Evolutionary conservation across 1,140 invertebrate species (phyloP).

Genomic region (Bombus affinis): DNA sequence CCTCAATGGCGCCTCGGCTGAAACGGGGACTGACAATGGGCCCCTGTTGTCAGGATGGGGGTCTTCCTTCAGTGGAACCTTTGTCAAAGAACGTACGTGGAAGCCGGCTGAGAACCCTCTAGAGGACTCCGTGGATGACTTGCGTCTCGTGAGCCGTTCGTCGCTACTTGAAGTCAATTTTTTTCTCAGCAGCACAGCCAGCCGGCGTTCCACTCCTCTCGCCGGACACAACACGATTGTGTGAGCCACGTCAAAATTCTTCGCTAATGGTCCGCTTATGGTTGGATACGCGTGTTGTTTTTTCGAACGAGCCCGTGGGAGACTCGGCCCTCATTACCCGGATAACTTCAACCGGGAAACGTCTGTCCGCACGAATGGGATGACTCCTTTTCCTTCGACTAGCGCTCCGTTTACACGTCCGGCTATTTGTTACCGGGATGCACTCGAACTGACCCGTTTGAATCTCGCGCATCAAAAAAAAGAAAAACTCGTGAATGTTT

Average conservation of each 20-base stretch:
- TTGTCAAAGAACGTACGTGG: slow-evolving; percentile 69
- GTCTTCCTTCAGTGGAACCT: slow-evolving; percentile 72
- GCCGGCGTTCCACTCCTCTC: slow-evolving; percentile 53
- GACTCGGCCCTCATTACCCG: slow-evolving; percentile 49
- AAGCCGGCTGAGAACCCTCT: slow-evolving; percentile 66
- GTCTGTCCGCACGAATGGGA: not conserved
- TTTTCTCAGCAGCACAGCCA: slow-evolving; percentile 37
- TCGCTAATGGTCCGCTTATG: slow-evolving; percentile 75
- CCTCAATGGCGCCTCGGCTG: slow-evolving; percentile 65
- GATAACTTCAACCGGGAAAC: slow-evolving; percentile 47
- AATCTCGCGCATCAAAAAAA: not conserved
- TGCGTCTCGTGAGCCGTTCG: slow-evolving; percentile 71
- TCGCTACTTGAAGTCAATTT: slow-evolving; percentile 76
- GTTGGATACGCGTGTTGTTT: slow-evolving; percentile 50
- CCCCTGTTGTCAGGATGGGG: slow-evolving; percentile 71
- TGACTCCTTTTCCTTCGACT: not conserved
- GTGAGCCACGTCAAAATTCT: slow-evolving; percentile 73
- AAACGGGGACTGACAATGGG: slow-evolving; percentile 70
- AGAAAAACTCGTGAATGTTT: not conserved
- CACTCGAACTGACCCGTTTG: not conserved
- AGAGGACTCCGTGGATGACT: slow-evolving; percentile 74
- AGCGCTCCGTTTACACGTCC: not conserved
- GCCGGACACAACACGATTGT: slow-evolving; percentile 60
- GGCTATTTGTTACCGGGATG: not conserved
- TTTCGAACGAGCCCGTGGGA: slow-evolving; percentile 49